These are phyloP conservation scores for Tenodera sinensis DNA, from an alignment of 2,888 invertebrate genomes.

Conservation along the genomic window DNA sequence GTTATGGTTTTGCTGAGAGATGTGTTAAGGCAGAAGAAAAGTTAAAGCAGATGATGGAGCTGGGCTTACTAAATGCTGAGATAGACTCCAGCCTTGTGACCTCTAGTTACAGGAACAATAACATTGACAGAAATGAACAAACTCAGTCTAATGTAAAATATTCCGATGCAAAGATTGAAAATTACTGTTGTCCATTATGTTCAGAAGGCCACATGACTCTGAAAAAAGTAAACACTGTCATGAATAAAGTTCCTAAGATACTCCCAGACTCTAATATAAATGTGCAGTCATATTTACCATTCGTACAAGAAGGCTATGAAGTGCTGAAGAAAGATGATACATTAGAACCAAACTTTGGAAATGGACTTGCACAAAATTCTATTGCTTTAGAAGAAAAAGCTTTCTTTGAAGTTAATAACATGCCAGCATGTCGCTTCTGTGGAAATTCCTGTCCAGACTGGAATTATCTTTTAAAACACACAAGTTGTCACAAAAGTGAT, in stretches of 20 bases:
- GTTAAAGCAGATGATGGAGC: background rate
- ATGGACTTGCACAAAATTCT: background rate
- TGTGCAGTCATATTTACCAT: background rate
- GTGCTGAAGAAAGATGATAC: background rate
- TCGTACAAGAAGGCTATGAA: background rate
- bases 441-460: background rate
- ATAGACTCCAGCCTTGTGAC: background rate
- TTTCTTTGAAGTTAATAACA: background rate
- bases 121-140: background rate
- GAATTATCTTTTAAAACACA: background rate
- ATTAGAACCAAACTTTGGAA: background rate
- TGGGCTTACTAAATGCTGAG: background rate
- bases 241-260: background rate
- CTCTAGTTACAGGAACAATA: background rate
- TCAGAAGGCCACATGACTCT: conserved; percentile 1
- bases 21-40: conserved; percentile 8
- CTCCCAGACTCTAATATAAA: background rate
- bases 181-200: conserved; percentile 12
- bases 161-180: background rate
- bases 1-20: conserved; percentile 2
- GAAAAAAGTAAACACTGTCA: background rate
- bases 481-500: background rate
- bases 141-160: background rate
- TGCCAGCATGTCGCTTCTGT: conserved; percentile 1
- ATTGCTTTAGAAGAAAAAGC: background rate